phyloP scores from a whole-genome alignment of 2,888 invertebrate genomes.

The Drosophila antonietae region DNA sequence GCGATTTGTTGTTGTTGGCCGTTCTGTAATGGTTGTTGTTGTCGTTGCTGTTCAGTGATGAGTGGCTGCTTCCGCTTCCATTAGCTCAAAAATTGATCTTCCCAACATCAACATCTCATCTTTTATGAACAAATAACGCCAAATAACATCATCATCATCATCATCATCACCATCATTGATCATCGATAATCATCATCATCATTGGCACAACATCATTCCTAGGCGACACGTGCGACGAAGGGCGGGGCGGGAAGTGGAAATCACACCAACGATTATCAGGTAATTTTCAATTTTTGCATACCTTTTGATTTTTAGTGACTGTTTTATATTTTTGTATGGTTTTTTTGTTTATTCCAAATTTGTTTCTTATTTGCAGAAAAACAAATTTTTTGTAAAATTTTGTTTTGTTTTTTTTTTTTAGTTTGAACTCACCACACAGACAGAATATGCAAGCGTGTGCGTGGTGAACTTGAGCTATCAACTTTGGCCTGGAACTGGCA shows the following conservation, averaged over 20 bases:
- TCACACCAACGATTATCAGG: slow-evolving; percentile 80
- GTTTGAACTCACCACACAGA: slow-evolving; percentile 77
- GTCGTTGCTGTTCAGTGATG: slow-evolving; percentile 27
- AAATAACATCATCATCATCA: slow-evolving; percentile 40
- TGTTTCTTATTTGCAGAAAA: slow-evolving; percentile 74
- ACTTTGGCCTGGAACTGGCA: slow-evolving; percentile 57
- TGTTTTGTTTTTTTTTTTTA: slow-evolving; percentile 49
- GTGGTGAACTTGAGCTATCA: slow-evolving; percentile 68
- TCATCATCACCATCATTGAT: slow-evolving; percentile 45
- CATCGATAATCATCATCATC: slow-evolving; percentile 53
- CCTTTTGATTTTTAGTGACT: slow-evolving; percentile 63
- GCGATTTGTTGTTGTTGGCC: slow-evolving; percentile 49
- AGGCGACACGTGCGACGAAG: slow-evolving; percentile 59
- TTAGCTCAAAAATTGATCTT: slow-evolving; percentile 40
- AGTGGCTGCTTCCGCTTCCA: slow-evolving; percentile 40
- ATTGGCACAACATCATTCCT: slow-evolving; percentile 59
- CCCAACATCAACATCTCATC: slow-evolving; percentile 55
- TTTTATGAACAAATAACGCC: slow-evolving; percentile 42
- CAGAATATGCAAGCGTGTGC: slow-evolving; percentile 73
- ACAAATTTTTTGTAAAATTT: slow-evolving; percentile 64
- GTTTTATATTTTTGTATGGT: slow-evolving; percentile 28
- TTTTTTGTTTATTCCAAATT: slow-evolving; percentile 66
- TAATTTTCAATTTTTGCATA: slow-evolving; percentile 69
- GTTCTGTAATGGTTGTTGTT: slow-evolving; percentile 31
- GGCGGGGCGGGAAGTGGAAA: slow-evolving; percentile 77